Conservation (phyloP, 1,140 invertebrate genomes). For the Episyrphus balteatus region DNA sequence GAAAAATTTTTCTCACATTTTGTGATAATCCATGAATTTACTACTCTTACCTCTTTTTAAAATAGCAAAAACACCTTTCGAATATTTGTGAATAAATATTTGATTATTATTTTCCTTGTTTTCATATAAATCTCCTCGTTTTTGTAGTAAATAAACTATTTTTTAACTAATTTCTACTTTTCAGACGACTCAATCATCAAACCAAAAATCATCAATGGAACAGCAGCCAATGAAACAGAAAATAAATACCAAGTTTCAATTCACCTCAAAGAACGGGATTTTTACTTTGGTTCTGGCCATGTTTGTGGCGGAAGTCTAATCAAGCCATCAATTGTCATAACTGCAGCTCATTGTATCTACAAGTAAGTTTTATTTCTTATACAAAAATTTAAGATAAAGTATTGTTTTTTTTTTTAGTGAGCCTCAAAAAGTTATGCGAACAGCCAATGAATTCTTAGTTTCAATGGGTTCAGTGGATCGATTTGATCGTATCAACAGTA, state of each 20-base stretch:
- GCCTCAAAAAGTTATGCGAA: constrained; percentile 8
- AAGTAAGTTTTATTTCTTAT: constrained; percentile 12
- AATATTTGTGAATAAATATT: too few relatives aligned
- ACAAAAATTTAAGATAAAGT: neutral
- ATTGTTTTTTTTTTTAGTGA: neutral
- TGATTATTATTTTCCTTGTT: too few relatives aligned
- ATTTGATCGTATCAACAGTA: constrained; percentile 8
- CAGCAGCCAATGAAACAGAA: constrained; percentile 4
- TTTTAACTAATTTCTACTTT: too few relatives aligned
- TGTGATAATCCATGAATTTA: too few relatives aligned
- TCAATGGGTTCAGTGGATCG: constrained; percentile 18
- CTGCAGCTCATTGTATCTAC: constrained; percentile 52
- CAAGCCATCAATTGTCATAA: constrained; percentile 43
- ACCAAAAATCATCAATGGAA: constrained; percentile 20
- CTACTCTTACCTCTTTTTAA: too few relatives aligned
- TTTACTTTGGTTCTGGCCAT: constrained; percentile 30
- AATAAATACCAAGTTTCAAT: constrained; percentile 23
- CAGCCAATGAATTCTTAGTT: constrained; percentile 17
- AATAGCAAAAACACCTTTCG: too few relatives aligned
- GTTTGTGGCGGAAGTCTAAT: constrained; percentile 50
- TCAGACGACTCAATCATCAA: neutral
- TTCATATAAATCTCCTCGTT: too few relatives aligned
- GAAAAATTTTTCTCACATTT: too few relatives aligned
- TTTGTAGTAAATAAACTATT: too few relatives aligned
- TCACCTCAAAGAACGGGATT: constrained; percentile 13